Evolutionary conservation across 2,888 invertebrate species (phyloP), one percentile per base, ranked within the genome.

Genomic region (Caenorhabditis afra): DNA sequence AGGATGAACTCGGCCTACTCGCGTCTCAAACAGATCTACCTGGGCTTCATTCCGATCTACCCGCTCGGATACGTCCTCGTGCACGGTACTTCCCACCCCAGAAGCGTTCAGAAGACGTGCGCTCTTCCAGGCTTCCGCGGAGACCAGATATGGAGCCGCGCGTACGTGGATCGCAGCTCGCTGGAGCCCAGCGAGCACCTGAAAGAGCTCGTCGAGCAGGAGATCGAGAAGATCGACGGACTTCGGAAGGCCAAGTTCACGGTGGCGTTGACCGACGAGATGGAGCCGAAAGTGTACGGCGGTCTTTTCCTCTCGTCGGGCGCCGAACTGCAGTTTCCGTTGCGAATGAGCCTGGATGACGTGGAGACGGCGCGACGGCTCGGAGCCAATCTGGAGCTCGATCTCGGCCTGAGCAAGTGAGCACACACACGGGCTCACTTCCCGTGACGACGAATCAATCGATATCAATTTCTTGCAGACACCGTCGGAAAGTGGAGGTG

Each of bases 251-350:
- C 82, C 10, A 83, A 84, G 83, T 66, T 67, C 20, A 35, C 44
- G 14, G 74, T 86, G 1, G 57, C 68, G 0, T 64, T 86, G 20
- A 86, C 85, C 2, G 83, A 86, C 41, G 79, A 82, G 20, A 67
- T 82, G 47, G 84, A 85, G 52, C 85, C 86, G 12, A 80, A 81
- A 70, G 74, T 80, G 8, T 86, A 81, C 64, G 86, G 86, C 5
- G 82, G 81, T 7, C 71, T 86, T 50, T 85, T 84, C 58, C 53
- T 86, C 66, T 81, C 57, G 35, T 67, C 49, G n/a, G 86, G 86
- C 14, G 85, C 83, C 2, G 86, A 86, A 65, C 59, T 86, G 20
- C 86, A 86, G 55, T 83, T 86, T 44, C 86, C 86, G 3, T 44
- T 84, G 18, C 52, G 83, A 62, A 61, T 81, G 52, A 59, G 82